Base-by-base conservation (phyloP, 2,888 invertebrate species). In the Cynaeus angustus region DNA sequence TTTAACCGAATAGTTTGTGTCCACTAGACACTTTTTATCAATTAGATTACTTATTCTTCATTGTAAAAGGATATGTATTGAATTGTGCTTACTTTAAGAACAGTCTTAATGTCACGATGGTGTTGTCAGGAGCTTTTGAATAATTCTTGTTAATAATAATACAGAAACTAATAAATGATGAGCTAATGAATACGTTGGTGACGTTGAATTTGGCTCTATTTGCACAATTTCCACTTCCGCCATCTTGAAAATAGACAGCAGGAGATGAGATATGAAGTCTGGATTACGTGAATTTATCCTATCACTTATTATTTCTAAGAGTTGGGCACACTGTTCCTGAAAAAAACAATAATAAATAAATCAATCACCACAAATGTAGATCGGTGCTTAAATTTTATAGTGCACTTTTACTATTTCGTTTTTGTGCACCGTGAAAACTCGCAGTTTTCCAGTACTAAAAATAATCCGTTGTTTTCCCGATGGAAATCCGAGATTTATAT, bases 161-260 rank as follows among this genome's bases (percentile, higher is more conserved):
- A 74, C 74, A 53, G 74, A 45, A 70, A 77, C 59, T 72, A 79
- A 65, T 55, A 76, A 70, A 72, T 74, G 73, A 38, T 69, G 38
- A 55, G 72, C 66, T 62, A 73, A 70, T 43, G 67, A 68, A 45
- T 72, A 66, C 53, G 66, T 50, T 21, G 48, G 30, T 8, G 78
- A 79, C 28, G 82, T 80, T 45, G 89, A 89, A 81, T 89, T 89
- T 2, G 89, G 88, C 30, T 91, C 91, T 16, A 94, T 93, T 85
- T 94, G 91, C 74, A 94, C 91, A 58, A 95, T 92, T 85, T 95
- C 95, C 61, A 96, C 95, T 87, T 95, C 95, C 61, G 95, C 95
- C 88, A 96, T 94, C 87, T 96, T 96, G 87, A 96, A 94, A 84
- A 96, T 95, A 77, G 96, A 96, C 68, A 96, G 89, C 37, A 95